Conservation (phyloP, 2,797 vertebrate genomes). For the Myiotriccus ornatus region DNA sequence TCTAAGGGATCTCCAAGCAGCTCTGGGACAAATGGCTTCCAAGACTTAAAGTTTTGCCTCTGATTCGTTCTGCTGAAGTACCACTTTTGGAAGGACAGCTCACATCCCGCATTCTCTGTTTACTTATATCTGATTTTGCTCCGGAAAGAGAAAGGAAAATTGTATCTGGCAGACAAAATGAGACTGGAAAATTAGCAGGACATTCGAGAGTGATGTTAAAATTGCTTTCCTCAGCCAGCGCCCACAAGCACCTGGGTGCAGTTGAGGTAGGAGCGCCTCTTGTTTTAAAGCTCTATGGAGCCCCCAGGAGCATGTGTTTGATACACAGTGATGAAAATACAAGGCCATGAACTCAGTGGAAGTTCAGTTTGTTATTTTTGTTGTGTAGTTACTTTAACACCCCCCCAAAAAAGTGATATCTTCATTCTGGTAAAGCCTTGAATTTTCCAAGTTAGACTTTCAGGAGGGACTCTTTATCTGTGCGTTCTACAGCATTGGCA, state of each 20-base stretch:
- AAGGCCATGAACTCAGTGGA: background rate
- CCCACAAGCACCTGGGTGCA: background rate
- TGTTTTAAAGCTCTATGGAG: background rate
- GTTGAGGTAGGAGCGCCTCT: background rate
- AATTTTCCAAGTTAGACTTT: background rate
- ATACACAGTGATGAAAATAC: background rate
- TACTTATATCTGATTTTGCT: background rate
- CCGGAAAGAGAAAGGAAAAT: background rate
- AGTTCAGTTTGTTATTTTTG: background rate
- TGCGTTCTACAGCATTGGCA: background rate
- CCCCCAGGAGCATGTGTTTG: background rate
- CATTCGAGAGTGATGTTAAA: background rate
- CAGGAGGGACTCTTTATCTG: slow-evolving; percentile 19
- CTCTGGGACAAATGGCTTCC: background rate
- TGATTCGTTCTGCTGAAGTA: background rate
- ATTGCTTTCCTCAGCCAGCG: background rate
- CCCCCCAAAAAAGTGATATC: background rate
- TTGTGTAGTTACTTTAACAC: background rate
- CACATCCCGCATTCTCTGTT: background rate
- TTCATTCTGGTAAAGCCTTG: slow-evolving; percentile 3
- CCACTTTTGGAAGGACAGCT: background rate
- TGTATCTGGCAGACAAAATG: background rate
- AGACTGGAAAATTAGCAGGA: slow-evolving; percentile 6
- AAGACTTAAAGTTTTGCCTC: background rate
- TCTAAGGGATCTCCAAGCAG: background rate